These are phyloP conservation scores for Spilogale gracilis DNA, from an alignment of 2,113 vertebrate species.

Conservation along the genomic window DNA sequence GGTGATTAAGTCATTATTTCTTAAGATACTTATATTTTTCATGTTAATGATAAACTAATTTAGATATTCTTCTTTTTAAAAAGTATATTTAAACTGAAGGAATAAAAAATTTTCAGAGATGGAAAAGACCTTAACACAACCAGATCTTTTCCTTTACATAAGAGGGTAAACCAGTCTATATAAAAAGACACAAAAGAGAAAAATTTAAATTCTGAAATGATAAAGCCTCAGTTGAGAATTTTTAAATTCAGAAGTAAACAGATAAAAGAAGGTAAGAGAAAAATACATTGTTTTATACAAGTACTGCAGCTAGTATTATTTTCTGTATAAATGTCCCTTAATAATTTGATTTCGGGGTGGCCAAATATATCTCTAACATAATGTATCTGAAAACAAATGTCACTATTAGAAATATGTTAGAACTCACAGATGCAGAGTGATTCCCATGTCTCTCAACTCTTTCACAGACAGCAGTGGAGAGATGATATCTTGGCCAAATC, in stretches of 20 bases:
- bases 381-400: slow-evolving; percentile 55
- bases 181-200: slow-evolving; percentile 35
- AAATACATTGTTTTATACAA: not conserved
- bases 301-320: not conserved
- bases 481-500: slow-evolving; percentile 99
- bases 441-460: slow-evolving; percentile 98
- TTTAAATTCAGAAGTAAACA: slow-evolving; percentile 46
- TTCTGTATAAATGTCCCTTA: slow-evolving; percentile 41
- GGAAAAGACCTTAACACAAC: not conserved
- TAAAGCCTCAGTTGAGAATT: slow-evolving; percentile 10
- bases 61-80: not conserved
- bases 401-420: slow-evolving; percentile 30
- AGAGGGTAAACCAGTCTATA: not conserved
- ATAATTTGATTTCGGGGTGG: not conserved
- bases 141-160: not conserved
- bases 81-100: slow-evolving; percentile 35
- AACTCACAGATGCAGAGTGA: slow-evolving; percentile 97
- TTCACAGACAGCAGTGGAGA: slow-evolving; percentile 98
- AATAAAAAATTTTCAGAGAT: slow-evolving; percentile 47
- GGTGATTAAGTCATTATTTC: slow-evolving; percentile 13
- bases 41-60: slow-evolving; percentile 7
- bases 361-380: slow-evolving; percentile 44
- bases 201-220: slow-evolving; percentile 53
- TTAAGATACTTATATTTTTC: slow-evolving; percentile 4
- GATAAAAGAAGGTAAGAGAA: not conserved